Evolutionary conservation across 2,113 vertebrate species (phyloP).

Genomic region (Heliornis fulica): DNA sequence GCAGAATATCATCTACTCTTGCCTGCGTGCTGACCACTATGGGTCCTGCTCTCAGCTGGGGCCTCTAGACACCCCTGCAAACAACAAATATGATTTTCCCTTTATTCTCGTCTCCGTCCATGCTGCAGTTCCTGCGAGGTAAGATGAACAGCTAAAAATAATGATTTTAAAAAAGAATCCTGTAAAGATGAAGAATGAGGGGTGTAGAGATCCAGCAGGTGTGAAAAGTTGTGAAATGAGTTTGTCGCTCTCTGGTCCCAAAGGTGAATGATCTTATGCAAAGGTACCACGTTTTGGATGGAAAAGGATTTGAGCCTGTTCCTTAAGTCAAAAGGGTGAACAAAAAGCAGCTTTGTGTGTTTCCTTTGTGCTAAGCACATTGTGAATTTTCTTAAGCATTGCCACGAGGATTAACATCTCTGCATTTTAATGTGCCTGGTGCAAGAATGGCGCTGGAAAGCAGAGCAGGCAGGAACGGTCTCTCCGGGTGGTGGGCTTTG

Average conservation of each 20-base stretch:
- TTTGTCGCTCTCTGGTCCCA: not conserved
- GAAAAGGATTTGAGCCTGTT: not conserved
- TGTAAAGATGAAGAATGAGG: not conserved
- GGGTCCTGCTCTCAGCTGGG: not conserved
- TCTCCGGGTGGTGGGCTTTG: not conserved
- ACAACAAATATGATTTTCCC: not conserved
- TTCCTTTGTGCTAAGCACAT: conserved; percentile 46
- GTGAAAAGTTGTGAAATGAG: not conserved
- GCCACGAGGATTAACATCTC: conserved; percentile 61
- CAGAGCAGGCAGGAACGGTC: not conserved
- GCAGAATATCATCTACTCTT: not conserved
- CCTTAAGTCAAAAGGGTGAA: not conserved
- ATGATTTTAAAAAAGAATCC: not conserved
- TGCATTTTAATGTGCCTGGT: conserved; percentile 58
- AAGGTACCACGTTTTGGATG: not conserved
- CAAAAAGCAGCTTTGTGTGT: conserved; percentile 46
- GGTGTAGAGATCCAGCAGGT: not conserved
- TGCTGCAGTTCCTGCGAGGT: conserved; percentile 9
- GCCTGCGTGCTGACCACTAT: not conserved
- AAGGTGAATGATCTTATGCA: not conserved
- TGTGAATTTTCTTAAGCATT: conserved; percentile 59
- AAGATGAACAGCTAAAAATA: not conserved
- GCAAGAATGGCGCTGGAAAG: conserved; percentile 30
- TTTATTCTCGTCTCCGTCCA: not conserved
- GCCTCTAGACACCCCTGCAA: not conserved